A percentile compares a stretch with the other conserved stretches of the same genome.
phyloP scores from a whole-genome alignment of 2,888 invertebrate species.

The Lasioglossum malachurum region DNA sequence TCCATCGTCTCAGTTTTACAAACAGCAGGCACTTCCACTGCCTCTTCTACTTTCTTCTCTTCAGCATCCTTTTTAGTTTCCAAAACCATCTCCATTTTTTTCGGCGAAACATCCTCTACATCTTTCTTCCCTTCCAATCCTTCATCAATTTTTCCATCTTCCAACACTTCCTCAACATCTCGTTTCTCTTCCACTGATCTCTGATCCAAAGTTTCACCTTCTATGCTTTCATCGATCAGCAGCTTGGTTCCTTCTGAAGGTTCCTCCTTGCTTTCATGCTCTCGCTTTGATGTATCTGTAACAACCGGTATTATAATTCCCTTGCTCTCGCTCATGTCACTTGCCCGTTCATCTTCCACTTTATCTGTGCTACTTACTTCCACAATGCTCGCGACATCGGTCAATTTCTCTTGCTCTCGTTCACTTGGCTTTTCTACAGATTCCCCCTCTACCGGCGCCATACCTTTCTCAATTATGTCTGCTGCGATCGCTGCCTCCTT shows the following conservation, averaged over 20 bases:
- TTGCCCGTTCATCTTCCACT: not conserved
- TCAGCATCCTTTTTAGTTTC: not conserved
- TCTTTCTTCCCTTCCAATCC: not conserved
- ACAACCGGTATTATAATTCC: not conserved
- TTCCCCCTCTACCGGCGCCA: not conserved
- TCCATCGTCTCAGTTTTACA: not conserved
- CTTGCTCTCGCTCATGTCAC: not conserved
- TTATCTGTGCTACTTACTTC: not conserved
- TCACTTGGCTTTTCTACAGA: not conserved
- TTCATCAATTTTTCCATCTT: not conserved
- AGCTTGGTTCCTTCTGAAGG: not conserved
- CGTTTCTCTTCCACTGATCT: not conserved
- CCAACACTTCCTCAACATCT: not conserved
- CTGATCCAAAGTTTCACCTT: not conserved
- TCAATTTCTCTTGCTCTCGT: not conserved
- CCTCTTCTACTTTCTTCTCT: not conserved
- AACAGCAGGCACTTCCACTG: not conserved
- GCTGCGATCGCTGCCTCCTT: not conserved
- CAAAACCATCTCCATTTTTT: not conserved
- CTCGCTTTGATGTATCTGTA: not conserved
- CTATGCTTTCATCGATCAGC: not conserved
- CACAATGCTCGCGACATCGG: not conserved
- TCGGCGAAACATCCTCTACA: not conserved
- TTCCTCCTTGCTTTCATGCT: slow-evolving; percentile 10
- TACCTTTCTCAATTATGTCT: not conserved